These are phyloP conservation scores for Acanthaster planci DNA, from an alignment of 35 echinoderm and acorn worm species.

Conservation along the genomic window DNA sequence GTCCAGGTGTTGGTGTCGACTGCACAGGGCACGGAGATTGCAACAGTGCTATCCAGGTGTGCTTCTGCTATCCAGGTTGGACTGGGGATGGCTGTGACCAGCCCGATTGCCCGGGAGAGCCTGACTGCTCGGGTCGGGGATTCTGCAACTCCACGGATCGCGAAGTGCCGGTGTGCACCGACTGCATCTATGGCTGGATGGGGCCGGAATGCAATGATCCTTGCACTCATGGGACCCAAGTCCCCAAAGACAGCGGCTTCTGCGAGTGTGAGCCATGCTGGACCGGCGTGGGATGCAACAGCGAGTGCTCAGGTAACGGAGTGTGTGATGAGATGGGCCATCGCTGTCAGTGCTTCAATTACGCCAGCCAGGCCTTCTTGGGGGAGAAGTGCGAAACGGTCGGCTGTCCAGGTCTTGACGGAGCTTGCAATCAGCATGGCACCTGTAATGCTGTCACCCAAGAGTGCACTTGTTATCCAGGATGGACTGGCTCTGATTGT, in stretches of 20 bases:
- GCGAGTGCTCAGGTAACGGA: conserved; percentile 78
- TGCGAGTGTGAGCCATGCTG: conserved; percentile 81
- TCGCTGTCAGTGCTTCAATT: conserved; percentile 54
- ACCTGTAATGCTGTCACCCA: conserved; percentile 57
- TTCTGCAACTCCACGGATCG: conserved; percentile 57
- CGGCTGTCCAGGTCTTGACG: conserved; percentile 74
- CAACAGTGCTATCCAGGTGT: conserved; percentile 68
- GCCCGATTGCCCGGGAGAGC: conserved; percentile 82
- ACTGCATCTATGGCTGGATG: conserved; percentile 60
- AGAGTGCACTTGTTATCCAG: conserved; percentile 78
- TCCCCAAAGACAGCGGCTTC: conserved; percentile 67
- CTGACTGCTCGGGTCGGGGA: conserved; percentile 73
- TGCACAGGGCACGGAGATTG: conserved; percentile 80
- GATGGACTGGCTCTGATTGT: conserved; percentile 75
- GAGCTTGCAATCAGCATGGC: conserved; percentile 65
- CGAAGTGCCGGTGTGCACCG: conserved; percentile 14
- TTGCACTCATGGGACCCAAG: conserved; percentile 65
- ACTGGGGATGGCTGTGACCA: conserved; percentile 73
- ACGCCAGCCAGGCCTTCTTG: conserved; percentile 41
- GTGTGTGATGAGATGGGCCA: conserved; percentile 45
- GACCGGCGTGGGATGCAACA: conserved; percentile 77
- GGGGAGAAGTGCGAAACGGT: conserved; percentile 71
- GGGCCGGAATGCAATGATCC: conserved; percentile 73
- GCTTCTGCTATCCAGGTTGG: conserved; percentile 86
- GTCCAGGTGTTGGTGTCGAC: conserved; percentile 67